Percentiles rank a stretch among this genome's conserved stretches.
Conservation (phyloP, 1,140 invertebrate species). For the Panagrolaimus sp. region DNA sequence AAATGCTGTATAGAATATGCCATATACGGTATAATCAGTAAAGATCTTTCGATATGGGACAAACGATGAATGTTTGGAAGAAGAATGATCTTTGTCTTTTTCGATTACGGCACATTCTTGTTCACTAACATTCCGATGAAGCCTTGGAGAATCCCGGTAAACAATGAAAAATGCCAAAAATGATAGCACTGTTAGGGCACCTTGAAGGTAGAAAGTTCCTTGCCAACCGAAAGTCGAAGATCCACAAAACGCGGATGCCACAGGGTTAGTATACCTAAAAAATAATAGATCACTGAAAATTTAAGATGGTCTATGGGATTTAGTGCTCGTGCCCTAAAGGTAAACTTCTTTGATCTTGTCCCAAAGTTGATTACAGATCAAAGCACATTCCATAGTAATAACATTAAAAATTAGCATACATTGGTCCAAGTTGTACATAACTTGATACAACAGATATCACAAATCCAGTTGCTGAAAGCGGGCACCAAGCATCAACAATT, state of each 20-base stretch:
- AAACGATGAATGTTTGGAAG: conserved; percentile 23
- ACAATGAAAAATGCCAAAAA: conserved; percentile 40
- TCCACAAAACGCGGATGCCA: conserved; percentile 44
- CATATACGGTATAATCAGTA: too few species aligned
- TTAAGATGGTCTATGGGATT: too few species aligned
- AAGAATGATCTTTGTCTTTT: conserved; percentile 21
- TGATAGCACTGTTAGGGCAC: conserved; percentile 30
- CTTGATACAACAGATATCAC: conserved; percentile 49
- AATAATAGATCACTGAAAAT: too few species aligned
- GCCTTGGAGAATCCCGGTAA: conserved; percentile 38
- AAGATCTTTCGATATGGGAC: too few species aligned
- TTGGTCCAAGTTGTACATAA: conserved; percentile 44
- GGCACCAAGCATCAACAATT: conserved; percentile 48
- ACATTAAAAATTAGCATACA: too few species aligned
- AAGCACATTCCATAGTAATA: too few species aligned
- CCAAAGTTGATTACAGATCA: too few species aligned
- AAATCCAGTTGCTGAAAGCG: conserved; percentile 34
- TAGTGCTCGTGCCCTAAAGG: too few species aligned
- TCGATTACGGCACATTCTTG: conserved; percentile 18
- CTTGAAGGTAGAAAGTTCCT: conserved; percentile 49
- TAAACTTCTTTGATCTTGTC: too few species aligned
- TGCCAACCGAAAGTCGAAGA: conserved; percentile 39
- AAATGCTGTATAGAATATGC: too few species aligned
- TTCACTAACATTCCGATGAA: conserved; percentile 25
- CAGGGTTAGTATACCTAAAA: conserved; percentile 38